Conservation (phyloP, 2,797 vertebrate species). For the Lagodon rhomboides region DNA sequence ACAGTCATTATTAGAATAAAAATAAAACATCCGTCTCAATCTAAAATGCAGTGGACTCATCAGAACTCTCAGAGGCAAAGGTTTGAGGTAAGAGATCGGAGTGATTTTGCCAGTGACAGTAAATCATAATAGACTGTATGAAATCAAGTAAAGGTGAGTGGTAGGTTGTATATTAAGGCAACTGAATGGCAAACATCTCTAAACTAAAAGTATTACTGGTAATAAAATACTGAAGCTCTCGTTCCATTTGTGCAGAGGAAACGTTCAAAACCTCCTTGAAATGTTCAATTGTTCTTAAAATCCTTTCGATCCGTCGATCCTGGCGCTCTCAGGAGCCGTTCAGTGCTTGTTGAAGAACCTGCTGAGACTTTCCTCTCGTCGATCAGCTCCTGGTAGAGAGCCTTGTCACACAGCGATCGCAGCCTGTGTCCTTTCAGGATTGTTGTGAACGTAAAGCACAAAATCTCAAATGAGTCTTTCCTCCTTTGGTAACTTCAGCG, state of each 20-base stretch:
- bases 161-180: constrained; percentile 1
- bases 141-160: constrained; percentile 18
- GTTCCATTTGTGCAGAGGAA: constrained; percentile 48
- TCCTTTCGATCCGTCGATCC: constrained; percentile 20
- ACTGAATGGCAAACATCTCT: constrained; percentile 24
- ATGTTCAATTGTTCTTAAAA: constrained; percentile 38
- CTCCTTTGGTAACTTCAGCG: constrained; percentile 92
- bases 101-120: constrained; percentile 16
- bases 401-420: neutral
- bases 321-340: constrained; percentile 18
- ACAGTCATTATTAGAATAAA: constrained; percentile 25
- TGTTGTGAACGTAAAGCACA: neutral
- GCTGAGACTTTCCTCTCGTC: constrained; percentile 5
- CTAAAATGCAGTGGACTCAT: constrained; percentile 46
- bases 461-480: constrained; percentile 91
- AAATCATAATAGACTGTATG: constrained; percentile 25
- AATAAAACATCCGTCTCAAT: constrained; percentile 4
- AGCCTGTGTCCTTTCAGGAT: neutral
- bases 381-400: constrained; percentile 5
- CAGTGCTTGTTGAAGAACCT: constrained; percentile 37
- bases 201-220: constrained; percentile 34
- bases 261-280: constrained; percentile 47
- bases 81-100: constrained; percentile 59
- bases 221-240: constrained; percentile 67
- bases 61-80: constrained; percentile 23